Percentiles rank a stretch among this genome's conserved stretches.
Conservation (phyloP, 1,140 invertebrate genomes). For the Calliphora vicina region DNA sequence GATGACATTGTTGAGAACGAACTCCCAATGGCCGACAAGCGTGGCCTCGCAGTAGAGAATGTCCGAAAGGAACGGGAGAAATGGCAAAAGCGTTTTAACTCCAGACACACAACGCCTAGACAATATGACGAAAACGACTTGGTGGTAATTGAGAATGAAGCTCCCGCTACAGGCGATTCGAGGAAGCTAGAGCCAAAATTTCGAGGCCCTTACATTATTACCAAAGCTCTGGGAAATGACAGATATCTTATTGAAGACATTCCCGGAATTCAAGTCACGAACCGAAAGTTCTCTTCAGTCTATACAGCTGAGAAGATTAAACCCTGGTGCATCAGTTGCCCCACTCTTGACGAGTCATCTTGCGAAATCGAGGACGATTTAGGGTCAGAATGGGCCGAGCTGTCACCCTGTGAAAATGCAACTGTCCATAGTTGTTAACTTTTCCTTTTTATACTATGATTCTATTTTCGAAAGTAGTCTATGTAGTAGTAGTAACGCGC, state of each 20-base stretch:
- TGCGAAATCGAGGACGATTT: conserved; percentile 27
- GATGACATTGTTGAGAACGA: conserved; percentile 18
- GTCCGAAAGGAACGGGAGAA: conserved; percentile 9
- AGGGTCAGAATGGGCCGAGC: conserved; percentile 29
- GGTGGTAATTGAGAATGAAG: conserved; percentile 31
- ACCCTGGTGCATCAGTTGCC: neutral
- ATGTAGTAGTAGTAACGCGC: too few species aligned
- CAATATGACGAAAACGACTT: conserved; percentile 28
- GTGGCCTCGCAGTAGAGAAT: conserved; percentile 32
- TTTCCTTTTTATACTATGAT: too few species aligned
- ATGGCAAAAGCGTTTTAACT: conserved; percentile 35
- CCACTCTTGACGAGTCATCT: neutral
- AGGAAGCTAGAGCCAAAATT: conserved; percentile 31
- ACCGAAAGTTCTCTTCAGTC: neutral
- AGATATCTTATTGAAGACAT: conserved; percentile 23
- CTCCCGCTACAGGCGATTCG: conserved; percentile 18
- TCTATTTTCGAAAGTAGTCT: too few species aligned
- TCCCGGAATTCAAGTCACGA: neutral
- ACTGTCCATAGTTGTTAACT: neutral
- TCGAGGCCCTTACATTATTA: too few species aligned
- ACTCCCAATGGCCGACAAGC: conserved; percentile 22
- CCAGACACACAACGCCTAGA: neutral
- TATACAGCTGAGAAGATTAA: neutral
- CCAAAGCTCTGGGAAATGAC: neutral
- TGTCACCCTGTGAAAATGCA: neutral